Conservation (phyloP, 2,797 vertebrate genomes). For the Pseudochirops corinnae region DNA sequence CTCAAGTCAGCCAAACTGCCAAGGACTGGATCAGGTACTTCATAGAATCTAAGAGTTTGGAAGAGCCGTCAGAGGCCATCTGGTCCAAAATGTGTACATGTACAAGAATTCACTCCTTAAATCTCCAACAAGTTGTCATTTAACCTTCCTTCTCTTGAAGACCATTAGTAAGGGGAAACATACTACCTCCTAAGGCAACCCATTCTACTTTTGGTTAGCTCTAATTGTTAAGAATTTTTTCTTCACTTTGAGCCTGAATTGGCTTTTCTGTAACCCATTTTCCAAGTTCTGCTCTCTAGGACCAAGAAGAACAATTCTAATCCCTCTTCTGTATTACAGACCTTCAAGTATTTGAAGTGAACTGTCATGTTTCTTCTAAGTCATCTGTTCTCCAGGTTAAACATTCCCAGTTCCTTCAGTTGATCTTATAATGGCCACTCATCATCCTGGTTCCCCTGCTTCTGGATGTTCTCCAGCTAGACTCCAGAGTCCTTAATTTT, state of each 20-base stretch:
- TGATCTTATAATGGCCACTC: neutral
- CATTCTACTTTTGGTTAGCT: neutral
- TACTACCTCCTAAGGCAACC: neutral
- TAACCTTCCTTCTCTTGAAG: neutral
- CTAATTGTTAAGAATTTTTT: neutral
- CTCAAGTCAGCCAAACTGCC: conserved; percentile 41
- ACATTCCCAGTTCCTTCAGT: neutral
- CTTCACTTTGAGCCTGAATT: neutral
- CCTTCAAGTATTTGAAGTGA: neutral
- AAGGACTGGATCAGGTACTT: conserved; percentile 49
- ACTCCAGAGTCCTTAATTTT: neutral
- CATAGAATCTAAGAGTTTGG: neutral
- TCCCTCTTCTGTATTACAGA: neutral
- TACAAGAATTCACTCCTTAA: neutral
- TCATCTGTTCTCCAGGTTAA: neutral
- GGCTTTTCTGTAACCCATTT: neutral
- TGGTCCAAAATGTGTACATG: neutral
- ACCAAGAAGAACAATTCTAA: neutral
- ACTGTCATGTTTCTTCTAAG: neutral
- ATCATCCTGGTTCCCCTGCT: neutral
- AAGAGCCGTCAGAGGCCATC: neutral
- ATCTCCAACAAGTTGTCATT: neutral
- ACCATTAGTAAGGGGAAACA: neutral
- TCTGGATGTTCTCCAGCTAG: neutral
- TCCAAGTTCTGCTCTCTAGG: neutral